phyloP scores from a whole-genome alignment of 2,113 vertebrate genomes.

The Microtus montanus region DNA sequence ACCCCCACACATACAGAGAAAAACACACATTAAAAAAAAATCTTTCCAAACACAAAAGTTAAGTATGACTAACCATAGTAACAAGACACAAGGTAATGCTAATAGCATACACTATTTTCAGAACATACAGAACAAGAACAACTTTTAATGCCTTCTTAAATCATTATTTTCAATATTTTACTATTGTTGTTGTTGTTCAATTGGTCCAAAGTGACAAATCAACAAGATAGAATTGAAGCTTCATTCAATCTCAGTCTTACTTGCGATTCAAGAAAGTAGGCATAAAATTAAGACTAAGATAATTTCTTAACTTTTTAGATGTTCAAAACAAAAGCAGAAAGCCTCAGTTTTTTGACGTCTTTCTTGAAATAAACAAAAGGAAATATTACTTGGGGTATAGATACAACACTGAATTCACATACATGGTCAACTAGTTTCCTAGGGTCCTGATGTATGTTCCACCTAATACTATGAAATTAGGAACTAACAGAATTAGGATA shows the following conservation, averaged over 20 bases:
- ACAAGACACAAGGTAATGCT: neutral
- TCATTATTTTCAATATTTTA: neutral
- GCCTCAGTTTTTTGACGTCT: neutral
- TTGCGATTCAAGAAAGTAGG: constrained; percentile 27
- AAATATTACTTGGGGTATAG: neutral
- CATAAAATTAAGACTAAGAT: neutral
- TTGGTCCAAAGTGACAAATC: constrained; percentile 15
- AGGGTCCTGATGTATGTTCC: neutral
- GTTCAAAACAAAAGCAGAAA: neutral
- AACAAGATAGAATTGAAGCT: constrained; percentile 18
- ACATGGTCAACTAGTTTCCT: neutral
- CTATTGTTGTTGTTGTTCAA: constrained; percentile 4
- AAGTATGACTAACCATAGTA: neutral
- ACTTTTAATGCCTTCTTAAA: constrained; percentile 30
- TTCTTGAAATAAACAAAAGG: neutral
- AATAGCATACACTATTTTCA: neutral
- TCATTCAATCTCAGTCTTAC: constrained; percentile 14
- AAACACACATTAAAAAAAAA: neutral
- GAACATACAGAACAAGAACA: neutral
- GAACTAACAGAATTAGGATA: constrained; percentile 41
- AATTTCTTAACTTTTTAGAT: constrained; percentile 9
- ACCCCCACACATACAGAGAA: neutral
- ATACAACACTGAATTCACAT: neutral
- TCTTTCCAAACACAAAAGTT: neutral
- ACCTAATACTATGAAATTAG: neutral